Evolutionary conservation across 2,797 vertebrate genomes (phyloP).

Genomic region (Oreochromis mossambicus): DNA sequence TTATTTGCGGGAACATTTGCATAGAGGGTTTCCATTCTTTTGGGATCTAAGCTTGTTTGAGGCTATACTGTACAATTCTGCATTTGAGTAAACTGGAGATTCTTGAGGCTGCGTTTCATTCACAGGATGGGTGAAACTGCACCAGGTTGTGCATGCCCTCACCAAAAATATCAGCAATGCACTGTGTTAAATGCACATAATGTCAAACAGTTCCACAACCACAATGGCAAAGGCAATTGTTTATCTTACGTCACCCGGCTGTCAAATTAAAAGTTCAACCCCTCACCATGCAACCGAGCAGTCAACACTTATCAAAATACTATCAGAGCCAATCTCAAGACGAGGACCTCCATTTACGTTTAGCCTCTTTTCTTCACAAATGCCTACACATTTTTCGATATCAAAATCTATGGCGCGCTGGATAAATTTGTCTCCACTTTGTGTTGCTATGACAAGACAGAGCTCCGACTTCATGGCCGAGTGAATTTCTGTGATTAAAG

Average conservation of each 20-base stretch:
- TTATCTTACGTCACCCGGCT: not conserved
- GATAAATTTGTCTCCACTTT: constrained; percentile 83
- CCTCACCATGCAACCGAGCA: not conserved
- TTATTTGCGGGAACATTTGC: not conserved
- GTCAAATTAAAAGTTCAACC: constrained; percentile 44
- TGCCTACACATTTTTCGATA: constrained; percentile 36
- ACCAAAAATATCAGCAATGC: not conserved
- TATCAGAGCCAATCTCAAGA: constrained; percentile 6
- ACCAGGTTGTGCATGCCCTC: not conserved
- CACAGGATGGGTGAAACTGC: not conserved
- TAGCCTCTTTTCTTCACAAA: constrained; percentile 15
- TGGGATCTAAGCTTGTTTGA: not conserved
- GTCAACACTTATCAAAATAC: constrained; percentile 27
- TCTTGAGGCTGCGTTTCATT: not conserved
- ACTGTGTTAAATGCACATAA: not conserved
- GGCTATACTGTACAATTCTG: rapidly evolving
- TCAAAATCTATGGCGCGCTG: constrained; percentile 53
- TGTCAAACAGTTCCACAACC: not conserved
- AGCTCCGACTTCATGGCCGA: constrained; percentile 77
- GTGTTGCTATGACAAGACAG: constrained; percentile 81
- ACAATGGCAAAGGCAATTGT: not conserved
- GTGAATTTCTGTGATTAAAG: constrained; percentile 85
- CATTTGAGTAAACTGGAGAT: not conserved
- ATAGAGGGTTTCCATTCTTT: not conserved
- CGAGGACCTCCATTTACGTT: constrained; percentile 20